These are phyloP conservation scores for Plagodis pulveraria DNA, from an alignment of 2,888 invertebrate genomes.

Conservation along the genomic window DNA sequence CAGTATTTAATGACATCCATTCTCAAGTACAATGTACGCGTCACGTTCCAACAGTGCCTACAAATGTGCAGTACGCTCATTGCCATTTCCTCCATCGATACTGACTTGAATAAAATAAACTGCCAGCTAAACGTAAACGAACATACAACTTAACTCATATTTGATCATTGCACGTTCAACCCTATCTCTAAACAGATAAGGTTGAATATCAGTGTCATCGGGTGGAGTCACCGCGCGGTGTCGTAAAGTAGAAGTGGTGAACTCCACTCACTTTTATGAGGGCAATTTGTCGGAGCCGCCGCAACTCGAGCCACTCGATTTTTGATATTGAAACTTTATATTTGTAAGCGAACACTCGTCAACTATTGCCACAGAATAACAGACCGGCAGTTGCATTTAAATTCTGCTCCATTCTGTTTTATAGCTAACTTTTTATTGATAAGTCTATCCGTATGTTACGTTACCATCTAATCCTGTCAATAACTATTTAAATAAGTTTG, in stretches of 20 bases:
- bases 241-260: slow-evolving; percentile 40
- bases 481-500: too few relatives aligned
- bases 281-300: slow-evolving; percentile 52
- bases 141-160: slow-evolving; percentile 32
- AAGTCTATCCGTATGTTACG: not conserved
- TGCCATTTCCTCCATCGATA: slow-evolving; percentile 36
- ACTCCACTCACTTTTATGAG: slow-evolving; percentile 49
- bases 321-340: slow-evolving; percentile 55
- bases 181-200: not conserved
- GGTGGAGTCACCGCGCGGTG: slow-evolving; percentile 13
- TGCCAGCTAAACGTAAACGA: slow-evolving; percentile 43
- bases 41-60: slow-evolving; percentile 17
- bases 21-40: slow-evolving; percentile 13
- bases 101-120: slow-evolving; percentile 45
- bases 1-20: too few relatives aligned
- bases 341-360: slow-evolving; percentile 41
- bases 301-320: slow-evolving; percentile 49
- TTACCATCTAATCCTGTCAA: too few relatives aligned
- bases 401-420: not conserved
- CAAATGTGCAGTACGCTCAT: slow-evolving; percentile 33
- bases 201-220: slow-evolving; percentile 9
- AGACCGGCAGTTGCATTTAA: not conserved
- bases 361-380: slow-evolving; percentile 21
- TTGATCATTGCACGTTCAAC: not conserved
- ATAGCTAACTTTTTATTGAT: not conserved